Evolutionary conservation across 1,140 invertebrate species (phyloP).

Genomic region (Agrypnia vestita): DNA sequence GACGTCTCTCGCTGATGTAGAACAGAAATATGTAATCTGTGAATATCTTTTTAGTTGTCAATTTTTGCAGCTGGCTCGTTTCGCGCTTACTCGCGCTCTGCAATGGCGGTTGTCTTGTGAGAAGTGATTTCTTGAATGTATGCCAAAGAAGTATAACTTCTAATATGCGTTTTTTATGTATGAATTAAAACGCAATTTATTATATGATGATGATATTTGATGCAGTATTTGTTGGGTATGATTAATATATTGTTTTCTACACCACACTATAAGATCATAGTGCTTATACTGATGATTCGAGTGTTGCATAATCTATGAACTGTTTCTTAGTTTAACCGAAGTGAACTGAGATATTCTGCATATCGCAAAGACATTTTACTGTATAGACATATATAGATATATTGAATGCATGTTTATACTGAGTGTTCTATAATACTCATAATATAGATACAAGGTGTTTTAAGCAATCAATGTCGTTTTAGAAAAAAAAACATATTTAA

Average conservation of each 20-base stretch:
- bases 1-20: no score
- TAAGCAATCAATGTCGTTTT: slow-evolving; percentile 30
- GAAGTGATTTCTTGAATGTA: no score
- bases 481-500: background rate
- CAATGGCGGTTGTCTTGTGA: no score
- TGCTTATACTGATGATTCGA: background rate
- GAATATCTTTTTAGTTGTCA: no score
- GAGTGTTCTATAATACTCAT: background rate
- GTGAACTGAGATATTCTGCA: slow-evolving; percentile 17
- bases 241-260: background rate
- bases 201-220: background rate
- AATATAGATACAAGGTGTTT: slow-evolving; percentile 26
- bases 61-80: no score
- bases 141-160: no score
- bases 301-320: background rate
- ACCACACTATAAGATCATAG: background rate
- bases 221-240: background rate
- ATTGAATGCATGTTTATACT: slow-evolving; percentile 3
- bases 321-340: background rate
- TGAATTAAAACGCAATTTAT: no score
- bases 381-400: background rate
- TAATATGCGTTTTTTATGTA: no score
- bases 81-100: no score
- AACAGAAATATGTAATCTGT: no score
- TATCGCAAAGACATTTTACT: slow-evolving; percentile 11